A percentile compares a stretch with the other conserved stretches of the same genome.
phyloP scores from a whole-genome alignment of 1,140 invertebrate species.

The Rhynchophorus ferrugineus region DNA sequence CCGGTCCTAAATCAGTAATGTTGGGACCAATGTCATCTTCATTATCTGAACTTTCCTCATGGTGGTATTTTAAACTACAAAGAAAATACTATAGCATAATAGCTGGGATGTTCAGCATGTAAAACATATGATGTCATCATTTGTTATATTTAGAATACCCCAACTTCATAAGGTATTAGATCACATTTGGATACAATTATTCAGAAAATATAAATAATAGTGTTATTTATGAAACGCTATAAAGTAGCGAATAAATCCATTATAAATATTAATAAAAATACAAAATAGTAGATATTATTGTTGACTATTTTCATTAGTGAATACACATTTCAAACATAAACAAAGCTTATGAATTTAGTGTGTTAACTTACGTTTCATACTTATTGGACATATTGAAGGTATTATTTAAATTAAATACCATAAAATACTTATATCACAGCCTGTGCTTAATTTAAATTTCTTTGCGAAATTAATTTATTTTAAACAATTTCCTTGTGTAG shows the following conservation, averaged over 20 bases:
- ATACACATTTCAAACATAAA: slow-evolving; percentile 1
- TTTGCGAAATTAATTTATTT: slow-evolving; percentile 4
- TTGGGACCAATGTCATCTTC: slow-evolving; percentile 45
- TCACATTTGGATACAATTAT: too few species aligned
- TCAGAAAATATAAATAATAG: too few species aligned
- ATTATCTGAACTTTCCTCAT: slow-evolving; percentile 44
- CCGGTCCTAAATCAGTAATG: slow-evolving; percentile 42
- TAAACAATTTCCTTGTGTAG: slow-evolving; percentile 4
- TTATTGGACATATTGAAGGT: slow-evolving; percentile 52
- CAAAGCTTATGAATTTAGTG: too few species aligned
- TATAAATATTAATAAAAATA: neutral
- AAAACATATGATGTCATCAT: too few species aligned
- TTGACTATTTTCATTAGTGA: too few species aligned
- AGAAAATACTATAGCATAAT: slow-evolving; percentile 3
- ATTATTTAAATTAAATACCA: slow-evolving; percentile 28
- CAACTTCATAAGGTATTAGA: too few species aligned
- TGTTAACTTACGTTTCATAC: slow-evolving; percentile 58
- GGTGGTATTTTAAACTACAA: slow-evolving; percentile 47
- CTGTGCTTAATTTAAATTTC: slow-evolving; percentile 14
- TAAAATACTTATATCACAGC: slow-evolving; percentile 33
- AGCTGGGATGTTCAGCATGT: neutral
- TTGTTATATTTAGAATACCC: neutral
- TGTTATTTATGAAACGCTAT: too few species aligned
- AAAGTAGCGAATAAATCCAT: neutral
- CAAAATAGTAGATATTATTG: slow-evolving; percentile 1